Conservation (phyloP, 2,113 vertebrate genomes). For the Zosterops hypoxanthus region DNA sequence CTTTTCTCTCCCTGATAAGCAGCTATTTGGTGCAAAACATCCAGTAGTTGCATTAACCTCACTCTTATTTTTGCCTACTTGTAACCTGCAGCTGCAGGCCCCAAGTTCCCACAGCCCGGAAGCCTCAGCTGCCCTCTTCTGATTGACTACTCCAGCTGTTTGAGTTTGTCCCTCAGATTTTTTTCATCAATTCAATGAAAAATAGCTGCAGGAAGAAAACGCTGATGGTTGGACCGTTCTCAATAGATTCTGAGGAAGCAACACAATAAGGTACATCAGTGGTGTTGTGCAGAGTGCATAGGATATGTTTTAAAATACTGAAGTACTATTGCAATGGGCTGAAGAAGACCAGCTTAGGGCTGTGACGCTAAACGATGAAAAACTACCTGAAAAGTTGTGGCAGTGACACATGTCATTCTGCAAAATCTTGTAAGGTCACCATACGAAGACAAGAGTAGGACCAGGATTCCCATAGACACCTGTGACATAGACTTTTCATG, state of each 20-base stretch:
- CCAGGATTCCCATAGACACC: not conserved
- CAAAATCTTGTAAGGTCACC: not conserved
- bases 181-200: not conserved
- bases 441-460: not conserved
- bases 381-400: not conserved
- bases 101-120: not conserved
- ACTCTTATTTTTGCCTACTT: not conserved
- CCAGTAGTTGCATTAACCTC: not conserved
- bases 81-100: not conserved
- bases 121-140: not conserved
- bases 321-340: not conserved
- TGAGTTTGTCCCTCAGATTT: not conserved
- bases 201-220: not conserved
- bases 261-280: not conserved
- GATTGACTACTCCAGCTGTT: not conserved
- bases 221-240: not conserved
- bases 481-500: not conserved
- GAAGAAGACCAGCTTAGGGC: not conserved
- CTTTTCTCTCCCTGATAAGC: not conserved
- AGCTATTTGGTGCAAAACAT: not conserved
- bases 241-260: not conserved
- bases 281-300: not conserved
- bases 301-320: not conserved
- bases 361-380: not conserved
- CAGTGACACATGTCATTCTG: not conserved